Conservation (phyloP, 1,140 invertebrate species). For the Ditylenchus dipsaci region DNA sequence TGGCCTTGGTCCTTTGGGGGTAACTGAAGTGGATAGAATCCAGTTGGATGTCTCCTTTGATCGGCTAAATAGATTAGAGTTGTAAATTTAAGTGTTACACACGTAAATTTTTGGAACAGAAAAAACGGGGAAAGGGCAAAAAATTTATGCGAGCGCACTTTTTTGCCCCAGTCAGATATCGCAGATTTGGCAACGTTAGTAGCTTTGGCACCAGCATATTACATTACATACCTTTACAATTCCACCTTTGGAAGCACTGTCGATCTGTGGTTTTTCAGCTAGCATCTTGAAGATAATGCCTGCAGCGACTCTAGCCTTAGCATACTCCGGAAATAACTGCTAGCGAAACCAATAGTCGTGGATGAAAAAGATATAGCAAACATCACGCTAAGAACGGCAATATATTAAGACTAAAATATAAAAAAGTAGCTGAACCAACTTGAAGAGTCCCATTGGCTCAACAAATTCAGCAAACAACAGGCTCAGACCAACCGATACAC, state of each 20-base stretch:
- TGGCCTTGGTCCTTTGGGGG: conserved; percentile 50
- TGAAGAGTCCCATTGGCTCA: conserved; percentile 47
- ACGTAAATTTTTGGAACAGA: conserved; percentile 8
- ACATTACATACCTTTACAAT: background rate
- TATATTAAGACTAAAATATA: background rate
- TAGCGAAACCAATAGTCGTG: conserved; percentile 52
- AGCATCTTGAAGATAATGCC: conserved; percentile 59
- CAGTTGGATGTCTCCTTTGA: background rate
- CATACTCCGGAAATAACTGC: conserved; percentile 60
- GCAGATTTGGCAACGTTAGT: too few species aligned
- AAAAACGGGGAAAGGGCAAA: too few species aligned
- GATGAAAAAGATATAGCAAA: conserved; percentile 45
- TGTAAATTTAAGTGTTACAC: too few species aligned
- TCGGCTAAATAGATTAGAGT: background rate
- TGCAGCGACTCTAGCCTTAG: conserved; percentile 59
- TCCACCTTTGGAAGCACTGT: conserved; percentile 52
- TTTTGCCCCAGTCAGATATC: too few species aligned
- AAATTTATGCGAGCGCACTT: too few species aligned
- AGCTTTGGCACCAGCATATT: background rate
- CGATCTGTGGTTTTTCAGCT: conserved; percentile 57
- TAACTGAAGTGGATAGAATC: too few species aligned
- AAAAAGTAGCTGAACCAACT: conserved; percentile 14
- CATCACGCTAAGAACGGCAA: conserved; percentile 26
- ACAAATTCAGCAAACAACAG: conserved; percentile 55
- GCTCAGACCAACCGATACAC: conserved; percentile 61